Conservation (phyloP, 1,140 invertebrate genomes). For the Drosophila miranda region DNA sequence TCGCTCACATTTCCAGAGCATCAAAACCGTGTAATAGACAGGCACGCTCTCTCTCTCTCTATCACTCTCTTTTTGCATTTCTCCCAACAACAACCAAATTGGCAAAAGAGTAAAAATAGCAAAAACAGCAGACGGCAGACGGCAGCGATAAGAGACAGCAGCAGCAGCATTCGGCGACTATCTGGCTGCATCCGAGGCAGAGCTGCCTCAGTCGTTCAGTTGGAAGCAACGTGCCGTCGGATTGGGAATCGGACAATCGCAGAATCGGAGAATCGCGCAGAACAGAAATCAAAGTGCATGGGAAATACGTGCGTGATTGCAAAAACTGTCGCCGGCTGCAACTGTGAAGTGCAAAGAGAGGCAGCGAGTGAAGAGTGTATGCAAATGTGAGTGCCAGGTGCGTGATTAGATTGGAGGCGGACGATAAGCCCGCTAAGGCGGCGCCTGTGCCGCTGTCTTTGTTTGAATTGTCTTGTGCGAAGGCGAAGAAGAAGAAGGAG, state of each 20-base stretch:
- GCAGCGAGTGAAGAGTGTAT: conserved; percentile 23
- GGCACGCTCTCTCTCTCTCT: conserved; percentile 1
- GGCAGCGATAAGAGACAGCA: conserved; percentile 26
- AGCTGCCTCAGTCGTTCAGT: conserved; percentile 53
- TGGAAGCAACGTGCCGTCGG: conserved; percentile 56
- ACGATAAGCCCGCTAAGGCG: conserved; percentile 28
- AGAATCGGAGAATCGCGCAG: too few species aligned
- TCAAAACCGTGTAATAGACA: background rate
- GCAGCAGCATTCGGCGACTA: conserved; percentile 50
- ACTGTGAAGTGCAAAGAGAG: conserved; percentile 25
- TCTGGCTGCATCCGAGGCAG: conserved; percentile 48
- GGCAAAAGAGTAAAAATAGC: conserved; percentile 20
- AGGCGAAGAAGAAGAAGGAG: conserved; percentile 7
- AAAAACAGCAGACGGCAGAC: conserved; percentile 1
- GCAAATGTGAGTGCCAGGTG: conserved; percentile 46
- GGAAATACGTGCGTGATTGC: conserved; percentile 47
- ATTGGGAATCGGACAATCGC: conserved; percentile 13
- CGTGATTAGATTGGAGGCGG: conserved; percentile 13
- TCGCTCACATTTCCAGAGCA: too few species aligned
- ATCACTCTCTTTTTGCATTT: conserved; percentile 23
- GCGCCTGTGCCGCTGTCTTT: conserved; percentile 27
- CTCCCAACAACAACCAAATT: conserved; percentile 14
- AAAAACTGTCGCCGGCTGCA: conserved; percentile 48
- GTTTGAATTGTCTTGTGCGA: conserved; percentile 9
- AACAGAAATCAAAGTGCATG: conserved; percentile 1